Conservation (phyloP, 2,113 vertebrate genomes). For the Calonectris borealis region DNA sequence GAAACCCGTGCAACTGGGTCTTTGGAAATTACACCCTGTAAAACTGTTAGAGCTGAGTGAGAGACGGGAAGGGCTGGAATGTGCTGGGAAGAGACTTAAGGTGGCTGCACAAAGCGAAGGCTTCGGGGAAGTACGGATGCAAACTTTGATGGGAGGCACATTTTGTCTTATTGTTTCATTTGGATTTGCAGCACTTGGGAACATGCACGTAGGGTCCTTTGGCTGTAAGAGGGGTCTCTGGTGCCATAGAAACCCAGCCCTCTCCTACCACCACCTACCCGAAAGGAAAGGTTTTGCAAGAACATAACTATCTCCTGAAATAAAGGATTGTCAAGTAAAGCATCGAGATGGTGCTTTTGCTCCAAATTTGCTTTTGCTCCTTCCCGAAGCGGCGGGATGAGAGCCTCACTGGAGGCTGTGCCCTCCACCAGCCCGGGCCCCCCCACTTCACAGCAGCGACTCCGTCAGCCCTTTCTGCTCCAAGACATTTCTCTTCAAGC, state of each 20-base stretch:
- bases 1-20: background rate
- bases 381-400: accelerated
- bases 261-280: background rate
- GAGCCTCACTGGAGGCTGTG: background rate
- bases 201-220: accelerated
- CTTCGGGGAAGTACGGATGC: background rate
- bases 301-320: background rate
- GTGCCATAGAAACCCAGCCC: background rate
- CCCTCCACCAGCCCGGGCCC: background rate
- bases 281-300: background rate
- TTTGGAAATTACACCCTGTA: background rate
- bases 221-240: background rate
- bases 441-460: background rate
- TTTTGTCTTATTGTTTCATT: background rate
- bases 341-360: background rate
- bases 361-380: background rate
- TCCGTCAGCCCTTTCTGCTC: background rate
- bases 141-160: background rate
- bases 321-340: background rate
- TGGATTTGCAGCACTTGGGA: background rate
- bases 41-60: background rate
- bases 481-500: background rate
- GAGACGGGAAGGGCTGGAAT: background rate
- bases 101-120: background rate
- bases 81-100: background rate